These are phyloP conservation scores for Nematopogon swammerdamellus DNA, from an alignment of 2,888 invertebrate genomes.

Conservation along the genomic window DNA sequence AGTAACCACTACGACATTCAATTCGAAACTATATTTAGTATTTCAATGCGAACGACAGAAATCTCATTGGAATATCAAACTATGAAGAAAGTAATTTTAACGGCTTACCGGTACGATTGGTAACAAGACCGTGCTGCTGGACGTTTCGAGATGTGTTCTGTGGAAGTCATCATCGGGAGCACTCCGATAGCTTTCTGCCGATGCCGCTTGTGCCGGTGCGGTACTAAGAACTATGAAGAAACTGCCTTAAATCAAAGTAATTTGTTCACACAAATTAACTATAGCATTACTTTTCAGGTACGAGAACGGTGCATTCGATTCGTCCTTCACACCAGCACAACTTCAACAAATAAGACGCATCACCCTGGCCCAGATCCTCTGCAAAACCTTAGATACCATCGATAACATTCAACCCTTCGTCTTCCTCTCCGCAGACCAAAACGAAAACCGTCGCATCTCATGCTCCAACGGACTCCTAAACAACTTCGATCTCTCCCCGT, in stretches of 20 bases:
- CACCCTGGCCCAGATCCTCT: conserved; percentile 70
- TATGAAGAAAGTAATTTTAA: no score
- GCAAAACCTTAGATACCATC: conserved; percentile 62
- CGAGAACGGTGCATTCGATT: conserved; percentile 73
- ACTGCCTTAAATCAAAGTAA: no score
- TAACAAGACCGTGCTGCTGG: no score
- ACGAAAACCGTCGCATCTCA: conserved; percentile 56
- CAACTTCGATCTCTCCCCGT: conserved; percentile 59
- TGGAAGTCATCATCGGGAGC: no score
- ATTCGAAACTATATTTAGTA: neutral
- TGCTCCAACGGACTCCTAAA: conserved; percentile 54
- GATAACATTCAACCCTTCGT: conserved; percentile 69
- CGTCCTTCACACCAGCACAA: conserved; percentile 73
- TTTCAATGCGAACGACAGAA: no score
- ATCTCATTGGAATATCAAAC: no score
- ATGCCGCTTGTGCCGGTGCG: no score
- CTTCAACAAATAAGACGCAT: conserved; percentile 68
- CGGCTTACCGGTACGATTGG: no score
- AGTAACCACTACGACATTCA: conserved; percentile 12
- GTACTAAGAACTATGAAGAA: no score
- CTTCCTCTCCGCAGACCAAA: conserved; percentile 59
- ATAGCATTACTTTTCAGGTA: conserved; percentile 57
- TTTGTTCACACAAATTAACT: no score
- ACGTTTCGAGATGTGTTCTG: no score
- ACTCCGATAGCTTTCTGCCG: no score